phyloP scores from a whole-genome alignment of 2,113 vertebrate genomes.

The Podarcis raffonei region DNA sequence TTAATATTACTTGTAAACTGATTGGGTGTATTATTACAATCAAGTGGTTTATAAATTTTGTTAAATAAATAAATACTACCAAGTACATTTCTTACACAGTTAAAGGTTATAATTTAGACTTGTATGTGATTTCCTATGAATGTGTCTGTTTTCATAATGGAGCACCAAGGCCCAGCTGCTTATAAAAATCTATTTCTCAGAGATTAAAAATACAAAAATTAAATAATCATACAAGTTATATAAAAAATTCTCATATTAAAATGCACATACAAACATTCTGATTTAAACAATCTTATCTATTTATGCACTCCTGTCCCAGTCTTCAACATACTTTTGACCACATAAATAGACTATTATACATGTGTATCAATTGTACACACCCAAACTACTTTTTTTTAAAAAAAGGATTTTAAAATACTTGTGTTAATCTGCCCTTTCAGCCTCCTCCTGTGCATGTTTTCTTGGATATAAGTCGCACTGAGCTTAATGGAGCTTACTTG shows the following conservation, averaged over 20 bases:
- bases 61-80: background rate
- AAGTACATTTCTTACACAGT: fast-evolving
- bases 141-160: background rate
- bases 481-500: background rate
- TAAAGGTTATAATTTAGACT: background rate
- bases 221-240: too few relatives aligned
- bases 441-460: background rate
- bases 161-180: too few relatives aligned
- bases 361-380: background rate
- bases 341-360: background rate
- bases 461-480: too few relatives aligned
- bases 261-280: background rate
- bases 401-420: background rate
- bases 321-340: background rate
- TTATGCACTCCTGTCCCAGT: background rate
- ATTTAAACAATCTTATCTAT: background rate
- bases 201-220: too few relatives aligned
- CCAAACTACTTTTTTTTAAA: background rate
- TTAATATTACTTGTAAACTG: too few relatives aligned
- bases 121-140: background rate
- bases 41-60: too few relatives aligned
- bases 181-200: too few relatives aligned
- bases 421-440: background rate
- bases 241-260: too few relatives aligned
- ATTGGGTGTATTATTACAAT: too few relatives aligned